Evolutionary conservation across 2,888 invertebrate genomes (phyloP).

Genomic region (Cephus sareptanus): DNA sequence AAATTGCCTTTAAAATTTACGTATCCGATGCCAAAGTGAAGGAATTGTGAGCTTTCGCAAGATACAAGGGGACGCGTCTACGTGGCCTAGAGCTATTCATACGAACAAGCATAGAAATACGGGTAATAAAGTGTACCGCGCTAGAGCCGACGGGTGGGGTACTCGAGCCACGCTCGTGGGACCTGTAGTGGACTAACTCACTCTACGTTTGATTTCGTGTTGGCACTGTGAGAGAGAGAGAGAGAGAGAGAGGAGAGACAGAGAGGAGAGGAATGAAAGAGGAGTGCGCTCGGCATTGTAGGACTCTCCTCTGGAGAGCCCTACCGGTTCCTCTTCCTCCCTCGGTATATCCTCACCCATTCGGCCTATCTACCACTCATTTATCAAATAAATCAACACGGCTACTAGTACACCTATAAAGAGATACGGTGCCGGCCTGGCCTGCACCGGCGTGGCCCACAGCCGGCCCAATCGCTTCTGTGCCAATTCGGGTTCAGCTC

Average conservation of each 20-base stretch:
- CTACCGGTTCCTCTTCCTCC: constrained; percentile 44
- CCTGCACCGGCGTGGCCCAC: constrained; percentile 34
- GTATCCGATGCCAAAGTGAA: background rate
- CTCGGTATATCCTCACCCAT: constrained; percentile 36
- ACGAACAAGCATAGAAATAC: constrained; percentile 3
- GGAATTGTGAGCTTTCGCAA: background rate
- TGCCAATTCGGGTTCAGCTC: background rate
- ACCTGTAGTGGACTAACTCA: constrained; percentile 46
- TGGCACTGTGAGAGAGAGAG: background rate
- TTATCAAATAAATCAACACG: constrained; percentile 64
- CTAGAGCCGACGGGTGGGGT: constrained; percentile 36
- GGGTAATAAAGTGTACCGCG: constrained; percentile 24
- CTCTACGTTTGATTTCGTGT: constrained; percentile 38
- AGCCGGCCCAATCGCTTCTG: constrained; percentile 10
- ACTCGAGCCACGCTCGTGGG: constrained; percentile 42
- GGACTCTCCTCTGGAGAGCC: constrained; percentile 63
- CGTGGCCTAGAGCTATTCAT: background rate
- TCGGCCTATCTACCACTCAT: constrained; percentile 60
- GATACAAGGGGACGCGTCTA: background rate
- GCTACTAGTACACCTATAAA: constrained; percentile 60
- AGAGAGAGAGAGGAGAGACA: constrained; percentile 8
- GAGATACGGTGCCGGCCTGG: constrained; percentile 40
- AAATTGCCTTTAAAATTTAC: background rate
- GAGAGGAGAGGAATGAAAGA: constrained; percentile 45
- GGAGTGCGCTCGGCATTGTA: constrained; percentile 61